phyloP scores from a whole-genome alignment of 1,140 invertebrate genomes.

The Hyphantria cunea region DNA sequence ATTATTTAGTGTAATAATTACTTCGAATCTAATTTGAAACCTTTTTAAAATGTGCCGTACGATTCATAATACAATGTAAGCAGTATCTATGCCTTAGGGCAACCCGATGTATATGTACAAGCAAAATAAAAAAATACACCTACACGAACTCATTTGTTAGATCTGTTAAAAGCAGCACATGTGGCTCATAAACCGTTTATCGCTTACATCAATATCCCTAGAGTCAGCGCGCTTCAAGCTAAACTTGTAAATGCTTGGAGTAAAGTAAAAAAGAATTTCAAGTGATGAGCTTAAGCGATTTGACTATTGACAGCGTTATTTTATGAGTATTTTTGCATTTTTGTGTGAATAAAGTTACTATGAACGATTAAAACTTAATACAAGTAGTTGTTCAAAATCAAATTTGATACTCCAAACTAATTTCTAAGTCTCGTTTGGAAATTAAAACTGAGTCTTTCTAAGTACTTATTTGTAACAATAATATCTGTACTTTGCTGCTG shows the following conservation, averaged over 20 bases:
- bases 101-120: background rate
- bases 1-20: no score
- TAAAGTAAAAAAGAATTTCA: background rate
- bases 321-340: no score
- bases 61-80: no score
- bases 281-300: background rate
- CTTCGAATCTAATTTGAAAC: background rate
- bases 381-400: background rate
- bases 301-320: no score
- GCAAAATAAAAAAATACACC: constrained; percentile 6
- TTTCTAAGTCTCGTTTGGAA: no score
- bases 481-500: no score
- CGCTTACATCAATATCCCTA: constrained; percentile 32
- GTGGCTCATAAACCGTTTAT: constrained; percentile 32
- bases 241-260: background rate
- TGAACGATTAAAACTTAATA: background rate
- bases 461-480: no score
- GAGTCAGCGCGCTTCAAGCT: constrained; percentile 12
- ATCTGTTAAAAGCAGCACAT: constrained; percentile 21
- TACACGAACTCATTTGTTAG: constrained; percentile 19
- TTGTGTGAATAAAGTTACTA: no score
- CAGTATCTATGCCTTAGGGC: no score
- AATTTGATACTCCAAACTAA: background rate
- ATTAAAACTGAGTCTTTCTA: no score
- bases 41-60: no score